Evolutionary conservation across 92 coral and sea anemone species (phyloP).

Genomic region (Phymanthus crucifer): DNA sequence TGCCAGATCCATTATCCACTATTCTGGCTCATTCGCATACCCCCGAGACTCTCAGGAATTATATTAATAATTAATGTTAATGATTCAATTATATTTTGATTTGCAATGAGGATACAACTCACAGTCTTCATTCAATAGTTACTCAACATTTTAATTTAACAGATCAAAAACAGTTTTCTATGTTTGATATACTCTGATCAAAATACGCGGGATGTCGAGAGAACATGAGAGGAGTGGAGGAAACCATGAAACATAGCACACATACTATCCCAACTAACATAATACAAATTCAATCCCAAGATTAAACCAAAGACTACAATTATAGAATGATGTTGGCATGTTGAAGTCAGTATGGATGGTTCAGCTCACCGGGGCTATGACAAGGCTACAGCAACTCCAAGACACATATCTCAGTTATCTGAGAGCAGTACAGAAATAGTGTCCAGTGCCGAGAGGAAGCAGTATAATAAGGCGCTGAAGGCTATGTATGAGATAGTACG

Average conservation of each 20-base stretch:
- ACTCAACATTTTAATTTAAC: too few species aligned
- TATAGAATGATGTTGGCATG: not conserved
- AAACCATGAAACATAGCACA: too few species aligned
- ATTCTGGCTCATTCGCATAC: not conserved
- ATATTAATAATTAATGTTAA: too few species aligned
- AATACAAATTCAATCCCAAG: not conserved
- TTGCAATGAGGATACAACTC: too few species aligned
- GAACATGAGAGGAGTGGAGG: too few species aligned
- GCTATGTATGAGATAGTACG: slow-evolving; percentile 94
- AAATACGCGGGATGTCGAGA: too few species aligned
- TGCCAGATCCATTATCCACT: not conserved
- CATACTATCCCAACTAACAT: not conserved
- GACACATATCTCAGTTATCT: slow-evolving; percentile 13
- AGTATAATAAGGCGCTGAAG: slow-evolving; percentile 87
- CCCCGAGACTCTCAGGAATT: not conserved
- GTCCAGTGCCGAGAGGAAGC: slow-evolving; percentile 85
- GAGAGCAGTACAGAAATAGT: slow-evolving; percentile 40
- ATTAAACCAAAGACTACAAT: not conserved
- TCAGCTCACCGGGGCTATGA: slow-evolving; percentile 13
- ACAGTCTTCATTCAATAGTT: too few species aligned
- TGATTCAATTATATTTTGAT: too few species aligned
- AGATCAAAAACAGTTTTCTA: too few species aligned
- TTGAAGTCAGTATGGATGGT: slow-evolving; percentile 14
- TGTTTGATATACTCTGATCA: too few species aligned
- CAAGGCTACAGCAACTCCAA: slow-evolving; percentile 16